Conservation (phyloP, 2,888 invertebrate species). For the Ormyrus labotus region DNA sequence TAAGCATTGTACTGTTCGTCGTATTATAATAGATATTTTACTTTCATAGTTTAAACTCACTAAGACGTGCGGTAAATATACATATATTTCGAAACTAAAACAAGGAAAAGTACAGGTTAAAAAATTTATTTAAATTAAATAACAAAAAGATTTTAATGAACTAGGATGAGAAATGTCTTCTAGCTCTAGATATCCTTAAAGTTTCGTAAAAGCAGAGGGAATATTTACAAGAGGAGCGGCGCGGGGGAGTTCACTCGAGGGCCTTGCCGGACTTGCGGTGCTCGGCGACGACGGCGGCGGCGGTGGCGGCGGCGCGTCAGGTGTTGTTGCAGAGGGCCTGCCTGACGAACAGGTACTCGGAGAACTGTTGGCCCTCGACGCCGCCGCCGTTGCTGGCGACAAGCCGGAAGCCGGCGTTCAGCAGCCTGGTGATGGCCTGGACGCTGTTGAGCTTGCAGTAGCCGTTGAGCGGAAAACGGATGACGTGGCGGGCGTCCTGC, state of each 20-base stretch:
- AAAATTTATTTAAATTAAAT: too few species aligned
- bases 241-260: constrained; percentile 28
- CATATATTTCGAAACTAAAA: too few species aligned
- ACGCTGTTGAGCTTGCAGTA: constrained; percentile 94
- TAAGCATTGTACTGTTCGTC: too few species aligned
- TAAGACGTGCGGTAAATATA: too few species aligned
- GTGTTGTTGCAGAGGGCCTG: constrained; percentile 68
- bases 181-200: too few species aligned
- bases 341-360: constrained; percentile 89
- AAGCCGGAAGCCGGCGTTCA: constrained; percentile 87
- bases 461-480: constrained; percentile 90
- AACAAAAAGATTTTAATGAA: too few species aligned
- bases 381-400: constrained; percentile 91
- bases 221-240: too few species aligned
- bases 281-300: neutral
- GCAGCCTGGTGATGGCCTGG: constrained; percentile 88
- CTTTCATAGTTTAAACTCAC: too few species aligned
- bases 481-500: constrained; percentile 88
- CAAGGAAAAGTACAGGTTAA: too few species aligned
- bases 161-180: too few species aligned
- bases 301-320: constrained; percentile 29
- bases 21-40: too few species aligned
- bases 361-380: constrained; percentile 92
- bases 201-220: too few species aligned
- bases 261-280: constrained; percentile 18